A percentile compares a stretch with the other conserved stretches of the same genome.
Evolutionary conservation across 2,797 vertebrate genomes (phyloP).

Genomic region (Urocyon cinereoargenteus): DNA sequence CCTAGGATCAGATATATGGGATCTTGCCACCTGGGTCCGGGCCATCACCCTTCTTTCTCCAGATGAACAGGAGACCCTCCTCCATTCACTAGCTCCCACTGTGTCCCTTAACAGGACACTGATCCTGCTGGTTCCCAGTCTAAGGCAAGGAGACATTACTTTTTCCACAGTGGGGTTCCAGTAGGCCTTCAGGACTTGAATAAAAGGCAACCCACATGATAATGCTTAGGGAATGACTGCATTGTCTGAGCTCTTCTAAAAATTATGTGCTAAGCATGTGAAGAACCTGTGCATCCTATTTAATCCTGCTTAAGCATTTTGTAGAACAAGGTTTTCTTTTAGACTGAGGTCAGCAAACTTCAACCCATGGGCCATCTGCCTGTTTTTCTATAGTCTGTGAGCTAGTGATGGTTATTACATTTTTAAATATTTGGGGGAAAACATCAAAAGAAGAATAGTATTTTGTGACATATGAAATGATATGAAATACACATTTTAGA

Average conservation of each 20-base stretch:
- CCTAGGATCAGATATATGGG: neutral
- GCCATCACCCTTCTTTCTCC: neutral
- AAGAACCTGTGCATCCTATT: neutral
- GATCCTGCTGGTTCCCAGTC: neutral
- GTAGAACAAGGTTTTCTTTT: conserved; percentile 52
- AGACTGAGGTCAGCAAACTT: neutral
- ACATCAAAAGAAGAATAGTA: conserved; percentile 48
- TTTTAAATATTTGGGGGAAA: conserved; percentile 25
- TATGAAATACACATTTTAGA: conserved; percentile 62
- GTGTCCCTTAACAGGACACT: neutral
- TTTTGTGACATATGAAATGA: conserved; percentile 64
- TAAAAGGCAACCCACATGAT: conserved; percentile 20
- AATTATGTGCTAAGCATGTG: neutral
- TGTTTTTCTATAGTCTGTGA: conserved; percentile 30
- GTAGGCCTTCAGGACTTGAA: neutral
- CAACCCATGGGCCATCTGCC: neutral
- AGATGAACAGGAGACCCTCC: neutral
- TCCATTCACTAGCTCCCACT: neutral
- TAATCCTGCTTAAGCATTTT: neutral
- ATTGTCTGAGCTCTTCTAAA: neutral
- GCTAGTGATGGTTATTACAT: conserved; percentile 17
- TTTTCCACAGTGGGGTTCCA: neutral
- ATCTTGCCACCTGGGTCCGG: neutral
- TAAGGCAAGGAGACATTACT: neutral
- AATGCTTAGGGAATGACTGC: neutral